These are phyloP conservation scores for Synergus umbraculus DNA, from an alignment of 2,888 invertebrate genomes.

Conservation along the genomic window DNA sequence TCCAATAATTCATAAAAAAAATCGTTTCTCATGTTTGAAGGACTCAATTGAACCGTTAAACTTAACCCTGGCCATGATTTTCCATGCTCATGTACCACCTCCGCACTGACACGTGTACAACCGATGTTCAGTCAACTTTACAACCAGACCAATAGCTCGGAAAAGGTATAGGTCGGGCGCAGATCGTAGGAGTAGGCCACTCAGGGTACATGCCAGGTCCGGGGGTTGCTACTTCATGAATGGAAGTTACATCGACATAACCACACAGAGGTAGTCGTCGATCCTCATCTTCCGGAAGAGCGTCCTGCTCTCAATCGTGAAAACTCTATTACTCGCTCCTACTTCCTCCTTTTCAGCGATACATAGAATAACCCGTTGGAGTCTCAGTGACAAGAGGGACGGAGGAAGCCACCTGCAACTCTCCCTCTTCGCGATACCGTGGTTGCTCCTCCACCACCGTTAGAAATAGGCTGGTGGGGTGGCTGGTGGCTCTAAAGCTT, in stretches of 20 bases:
- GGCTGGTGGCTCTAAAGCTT: conserved; percentile 48
- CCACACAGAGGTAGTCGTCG: background rate
- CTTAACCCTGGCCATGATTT: background rate
- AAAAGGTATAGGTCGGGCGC: background rate
- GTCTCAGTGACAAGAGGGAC: background rate
- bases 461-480: conserved; percentile 50
- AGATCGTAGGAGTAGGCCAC: background rate
- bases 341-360: background rate
- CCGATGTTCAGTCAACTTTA: conserved; percentile 22
- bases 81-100: background rate
- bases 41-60: background rate
- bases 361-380: background rate
- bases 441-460: conserved; percentile 19
- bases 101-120: conserved; percentile 7
- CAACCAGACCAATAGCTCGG: conserved; percentile 5
- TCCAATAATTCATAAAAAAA: background rate
- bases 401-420: conserved; percentile 21
- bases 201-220: background rate
- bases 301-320: background rate
- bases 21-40: background rate
- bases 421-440: conserved; percentile 7
- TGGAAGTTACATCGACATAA: conserved; percentile 21
- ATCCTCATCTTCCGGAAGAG: background rate
- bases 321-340: background rate
- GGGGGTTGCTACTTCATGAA: conserved; percentile 4